Conservation (phyloP, 2,888 invertebrate species). For the Masnerella sp. region DNA sequence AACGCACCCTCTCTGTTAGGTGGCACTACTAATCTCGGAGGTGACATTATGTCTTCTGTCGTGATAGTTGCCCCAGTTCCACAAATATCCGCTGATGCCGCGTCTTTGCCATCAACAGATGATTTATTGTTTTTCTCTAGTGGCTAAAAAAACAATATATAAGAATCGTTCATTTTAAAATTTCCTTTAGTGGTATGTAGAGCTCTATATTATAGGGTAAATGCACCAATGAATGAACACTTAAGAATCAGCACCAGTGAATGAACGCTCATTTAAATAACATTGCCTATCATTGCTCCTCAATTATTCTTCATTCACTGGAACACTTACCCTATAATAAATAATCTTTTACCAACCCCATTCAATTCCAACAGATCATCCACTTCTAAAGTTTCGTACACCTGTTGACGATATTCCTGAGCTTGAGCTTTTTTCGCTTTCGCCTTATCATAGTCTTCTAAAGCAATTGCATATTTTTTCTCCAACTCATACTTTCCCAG, state of each 20-base stretch:
- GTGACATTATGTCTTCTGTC: conserved; percentile 70
- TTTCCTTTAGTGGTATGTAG: no score
- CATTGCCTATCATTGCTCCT: no score
- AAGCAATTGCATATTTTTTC: conserved; percentile 93
- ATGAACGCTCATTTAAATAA: no score
- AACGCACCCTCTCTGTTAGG: conserved; percentile 76
- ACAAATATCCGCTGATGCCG: conserved; percentile 64
- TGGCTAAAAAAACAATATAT: conserved; percentile 65
- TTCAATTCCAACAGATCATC: conserved; percentile 88
- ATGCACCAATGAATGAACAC: no score
- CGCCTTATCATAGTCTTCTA: conserved; percentile 95
- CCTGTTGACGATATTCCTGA: conserved; percentile 87
- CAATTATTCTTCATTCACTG: no score
- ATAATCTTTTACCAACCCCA: conserved; percentile 85
- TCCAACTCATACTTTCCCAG: conserved; percentile 94
- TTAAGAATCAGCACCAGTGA: no score
- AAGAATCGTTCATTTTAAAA: not conserved
- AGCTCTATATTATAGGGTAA: no score
- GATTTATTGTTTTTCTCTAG: conserved; percentile 73
- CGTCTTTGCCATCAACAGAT: conserved; percentile 69
- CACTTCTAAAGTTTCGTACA: conserved; percentile 86
- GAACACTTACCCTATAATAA: no score
- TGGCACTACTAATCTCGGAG: conserved; percentile 72
- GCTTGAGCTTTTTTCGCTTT: conserved; percentile 93
- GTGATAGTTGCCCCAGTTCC: conserved; percentile 60